Evolutionary conservation across 2,113 vertebrate genomes (phyloP), one percentile per base, ranked within the genome.

Genomic region (Ovis canadensis): DNA sequence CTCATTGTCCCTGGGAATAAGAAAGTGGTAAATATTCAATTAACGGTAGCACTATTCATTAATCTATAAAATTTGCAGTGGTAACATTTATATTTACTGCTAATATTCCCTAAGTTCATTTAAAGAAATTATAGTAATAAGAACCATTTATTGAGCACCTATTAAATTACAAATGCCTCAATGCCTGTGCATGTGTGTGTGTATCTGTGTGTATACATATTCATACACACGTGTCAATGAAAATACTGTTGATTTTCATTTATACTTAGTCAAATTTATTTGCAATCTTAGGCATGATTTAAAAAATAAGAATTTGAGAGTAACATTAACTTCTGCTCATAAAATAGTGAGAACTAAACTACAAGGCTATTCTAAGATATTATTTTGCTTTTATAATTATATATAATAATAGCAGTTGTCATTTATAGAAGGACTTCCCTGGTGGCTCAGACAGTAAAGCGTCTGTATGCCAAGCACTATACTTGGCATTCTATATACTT

Each of bases 61-160:
- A 94, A 60, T 9, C 7, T 17, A 57, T 64, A 96, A 90, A 74
- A 87, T 67, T 71, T 92, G 23, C 14, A 64, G 33, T 89, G 62
- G 9, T n/a, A 52, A 40, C 62, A 88, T 85, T 90, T 82, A 45
- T 92, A 45, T 59, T 97, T 82, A 45, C 27, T 87, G 43, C 16
- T 77, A 94, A 50, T 84, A 82, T 95, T 89, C 13, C 52, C 90
- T 71, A 91, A 88, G 59, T 83, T 50, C 25, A 48, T 33, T 29
- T 94, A 50, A 81, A 31, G 21, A 87, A 88, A 94, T 95, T 10
- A 40, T 81, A 80, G 5, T 43, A 81, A n/a, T 50, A 43, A 50
- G 54, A 48, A 86, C 21, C 17, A 3, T n/a, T 87, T 88, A 36
- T 29, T 80, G 78, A 91, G 40, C 3, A 62, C 67, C 7, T 85